These are phyloP conservation scores for Noctilio leporinus DNA, from an alignment of 2,113 vertebrate genomes.

Conservation along the genomic window DNA sequence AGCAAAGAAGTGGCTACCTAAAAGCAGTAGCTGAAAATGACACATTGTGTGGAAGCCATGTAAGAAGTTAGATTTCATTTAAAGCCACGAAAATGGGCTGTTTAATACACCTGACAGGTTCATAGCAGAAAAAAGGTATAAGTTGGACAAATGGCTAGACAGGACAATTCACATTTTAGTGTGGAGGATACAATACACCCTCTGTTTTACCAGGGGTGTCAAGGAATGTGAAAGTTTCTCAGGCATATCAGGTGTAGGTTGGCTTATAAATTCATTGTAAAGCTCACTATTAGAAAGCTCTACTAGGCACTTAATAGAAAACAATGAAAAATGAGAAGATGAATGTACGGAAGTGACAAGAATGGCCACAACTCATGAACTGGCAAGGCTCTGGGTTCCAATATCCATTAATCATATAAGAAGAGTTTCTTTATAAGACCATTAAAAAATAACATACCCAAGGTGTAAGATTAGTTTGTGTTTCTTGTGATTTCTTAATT, in stretches of 20 bases:
- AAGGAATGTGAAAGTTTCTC: background rate
- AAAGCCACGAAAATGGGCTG: background rate
- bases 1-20: background rate
- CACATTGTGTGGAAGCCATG: background rate
- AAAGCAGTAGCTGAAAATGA: background rate
- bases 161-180: background rate
- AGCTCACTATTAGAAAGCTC: background rate
- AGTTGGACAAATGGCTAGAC: background rate
- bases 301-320: background rate
- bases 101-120: background rate
- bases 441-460: background rate
- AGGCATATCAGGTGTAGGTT: background rate
- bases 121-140: background rate
- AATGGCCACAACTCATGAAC: background rate
- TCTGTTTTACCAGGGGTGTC: background rate
- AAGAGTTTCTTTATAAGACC: background rate
- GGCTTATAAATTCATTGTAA: background rate
- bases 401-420: background rate
- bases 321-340: background rate
- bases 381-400: background rate
- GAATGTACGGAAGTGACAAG: background rate
- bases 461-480: background rate
- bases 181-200: background rate
- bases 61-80: background rate
- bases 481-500: background rate